These are phyloP conservation scores for Dendrocopos noguchii DNA, from an alignment of 2,113 vertebrate genomes.

Conservation along the genomic window DNA sequence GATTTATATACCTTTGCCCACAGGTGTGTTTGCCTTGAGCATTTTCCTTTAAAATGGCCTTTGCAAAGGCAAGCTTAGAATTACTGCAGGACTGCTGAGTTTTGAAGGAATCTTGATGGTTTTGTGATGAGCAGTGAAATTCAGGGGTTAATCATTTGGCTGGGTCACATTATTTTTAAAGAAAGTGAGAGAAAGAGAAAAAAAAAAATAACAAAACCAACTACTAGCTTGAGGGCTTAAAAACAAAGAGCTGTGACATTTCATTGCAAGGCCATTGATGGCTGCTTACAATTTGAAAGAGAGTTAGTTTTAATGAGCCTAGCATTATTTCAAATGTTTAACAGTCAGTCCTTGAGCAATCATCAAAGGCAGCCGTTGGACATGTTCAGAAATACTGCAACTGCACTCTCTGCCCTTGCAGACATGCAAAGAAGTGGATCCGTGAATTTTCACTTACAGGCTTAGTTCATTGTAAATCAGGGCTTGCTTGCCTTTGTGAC, in stretches of 20 bases:
- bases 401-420: slow-evolving; percentile 17
- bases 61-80: not conserved
- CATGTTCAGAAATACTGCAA: slow-evolving; percentile 55
- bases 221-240: slow-evolving; percentile 27
- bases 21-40: slow-evolving; percentile 66
- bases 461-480: slow-evolving; percentile 60
- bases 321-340: slow-evolving; percentile 60
- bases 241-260: slow-evolving; percentile 25
- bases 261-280: slow-evolving; percentile 26
- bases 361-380: slow-evolving; percentile 58
- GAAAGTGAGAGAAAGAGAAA: not conserved
- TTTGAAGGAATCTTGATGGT: not conserved
- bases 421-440: slow-evolving; percentile 45
- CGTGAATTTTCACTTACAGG: slow-evolving; percentile 55
- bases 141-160: slow-evolving; percentile 22
- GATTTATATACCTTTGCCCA: slow-evolving; percentile 85
- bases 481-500: slow-evolving; percentile 26
- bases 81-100: not conserved
- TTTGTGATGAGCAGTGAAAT: slow-evolving; percentile 20
- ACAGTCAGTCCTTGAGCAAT: slow-evolving; percentile 62
- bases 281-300: slow-evolving; percentile 42
- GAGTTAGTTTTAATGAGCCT: slow-evolving; percentile 56
- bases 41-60: slow-evolving; percentile 18
- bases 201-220: not conserved
- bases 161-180: not conserved